A percentile compares a stretch with the other conserved stretches of the same genome.
These are phyloP conservation scores for Eucidaris tribuloides DNA, from an alignment of 35 echinoderm and acorn worm species.

Conservation along the genomic window DNA sequence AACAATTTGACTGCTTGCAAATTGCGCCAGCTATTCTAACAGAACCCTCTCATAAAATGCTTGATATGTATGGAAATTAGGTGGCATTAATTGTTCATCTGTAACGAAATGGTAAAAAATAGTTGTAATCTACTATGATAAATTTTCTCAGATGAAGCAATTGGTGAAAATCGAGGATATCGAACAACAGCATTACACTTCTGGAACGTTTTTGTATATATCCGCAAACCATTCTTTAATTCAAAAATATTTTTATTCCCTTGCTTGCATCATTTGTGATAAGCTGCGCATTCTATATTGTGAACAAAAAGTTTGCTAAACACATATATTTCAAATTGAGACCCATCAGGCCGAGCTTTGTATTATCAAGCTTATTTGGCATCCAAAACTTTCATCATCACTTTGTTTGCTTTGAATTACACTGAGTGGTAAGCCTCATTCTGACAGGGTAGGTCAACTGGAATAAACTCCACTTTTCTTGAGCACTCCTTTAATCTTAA, in stretches of 20 bases:
- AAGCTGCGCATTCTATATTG: conserved; percentile 19
- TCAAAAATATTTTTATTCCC: background rate
- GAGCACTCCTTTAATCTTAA: conserved; percentile 27
- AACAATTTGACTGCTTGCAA: conserved; percentile 4
- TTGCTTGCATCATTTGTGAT: background rate
- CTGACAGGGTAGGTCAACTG: no score
- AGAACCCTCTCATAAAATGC: conserved; percentile 13
- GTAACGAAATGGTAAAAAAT: conserved; percentile 19
- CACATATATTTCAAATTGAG: conserved; percentile 41
- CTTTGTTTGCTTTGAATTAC: conserved; percentile 34
- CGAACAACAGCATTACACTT: conserved; percentile 33
- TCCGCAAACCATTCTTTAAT: conserved; percentile 29
- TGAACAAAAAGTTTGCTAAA: conserved; percentile 31
- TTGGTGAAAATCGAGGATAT: conserved; percentile 39
- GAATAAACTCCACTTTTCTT: no score
- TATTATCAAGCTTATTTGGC: conserved; percentile 22
- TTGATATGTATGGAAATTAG: conserved; percentile 22
- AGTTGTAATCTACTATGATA: conserved; percentile 41
- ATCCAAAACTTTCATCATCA: conserved; percentile 28
- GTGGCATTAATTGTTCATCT: conserved; percentile 48
- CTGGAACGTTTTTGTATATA: conserved; percentile 35
- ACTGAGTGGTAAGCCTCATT: conserved; percentile 44
- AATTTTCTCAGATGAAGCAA: conserved; percentile 19
- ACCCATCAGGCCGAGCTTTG: background rate
- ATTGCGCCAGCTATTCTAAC: background rate